Percentiles rank a stretch among this genome's conserved stretches.
These are phyloP conservation scores for Phrynosoma blainvillii DNA, from an alignment of 2,113 vertebrate species.

Conservation along the genomic window DNA sequence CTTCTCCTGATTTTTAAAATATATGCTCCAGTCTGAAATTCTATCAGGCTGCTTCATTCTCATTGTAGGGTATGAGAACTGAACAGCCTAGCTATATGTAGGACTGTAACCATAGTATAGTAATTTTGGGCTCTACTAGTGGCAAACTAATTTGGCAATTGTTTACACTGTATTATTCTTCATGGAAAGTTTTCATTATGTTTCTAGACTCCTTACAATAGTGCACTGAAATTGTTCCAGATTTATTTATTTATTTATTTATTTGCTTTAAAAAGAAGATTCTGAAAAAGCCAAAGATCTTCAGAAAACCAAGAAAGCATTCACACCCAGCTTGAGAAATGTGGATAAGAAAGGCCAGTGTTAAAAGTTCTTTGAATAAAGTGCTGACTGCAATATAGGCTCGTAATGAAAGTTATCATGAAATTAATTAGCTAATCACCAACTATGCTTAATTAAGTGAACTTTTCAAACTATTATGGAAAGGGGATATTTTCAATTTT, in stretches of 20 bases:
- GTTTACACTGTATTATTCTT: not conserved
- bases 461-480: conserved; percentile 28
- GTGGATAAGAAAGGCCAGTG: conserved; percentile 8
- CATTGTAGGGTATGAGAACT: too few relatives aligned
- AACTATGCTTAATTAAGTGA: conserved; percentile 42
- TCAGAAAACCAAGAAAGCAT: not conserved
- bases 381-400: conserved; percentile 26
- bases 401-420: conserved; percentile 32
- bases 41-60: too few relatives aligned
- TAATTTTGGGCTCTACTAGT: not conserved
- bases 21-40: too few relatives aligned
- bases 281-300: not conserved
- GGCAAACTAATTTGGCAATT: not conserved
- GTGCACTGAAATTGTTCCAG: not conserved
- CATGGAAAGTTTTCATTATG: not conserved
- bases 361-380: conserved; percentile 30
- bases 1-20: too few relatives aligned
- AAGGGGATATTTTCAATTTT: conserved; percentile 5
- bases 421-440: conserved; percentile 41
- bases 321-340: not conserved
- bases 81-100: too few relatives aligned
- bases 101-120: not conserved
- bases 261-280: not conserved
- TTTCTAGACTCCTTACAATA: not conserved
- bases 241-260: not conserved